Evolutionary conservation across 1,140 invertebrate genomes (phyloP).

Genomic region (Zaprionus kolodkinae): DNA sequence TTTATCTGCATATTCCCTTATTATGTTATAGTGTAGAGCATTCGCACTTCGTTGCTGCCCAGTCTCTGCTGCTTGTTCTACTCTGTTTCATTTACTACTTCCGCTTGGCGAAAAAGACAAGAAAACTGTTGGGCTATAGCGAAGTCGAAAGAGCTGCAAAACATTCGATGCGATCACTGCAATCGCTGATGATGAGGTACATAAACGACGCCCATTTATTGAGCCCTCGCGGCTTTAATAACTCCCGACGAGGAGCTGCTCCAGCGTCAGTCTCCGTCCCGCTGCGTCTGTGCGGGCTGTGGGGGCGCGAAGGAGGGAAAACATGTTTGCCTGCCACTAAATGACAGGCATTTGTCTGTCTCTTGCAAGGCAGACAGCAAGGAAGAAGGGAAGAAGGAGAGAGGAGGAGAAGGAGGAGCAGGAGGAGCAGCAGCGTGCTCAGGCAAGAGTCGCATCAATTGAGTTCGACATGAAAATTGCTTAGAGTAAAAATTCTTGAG

Average conservation of each 20-base stretch:
- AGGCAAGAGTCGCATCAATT: constrained; percentile 66
- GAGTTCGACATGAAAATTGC: constrained; percentile 79
- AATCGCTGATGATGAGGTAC: constrained; percentile 81
- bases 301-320: constrained; percentile 6
- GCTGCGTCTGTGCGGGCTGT: constrained; percentile 3
- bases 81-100: constrained; percentile 70
- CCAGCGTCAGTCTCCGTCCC: neutral
- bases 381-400: neutral
- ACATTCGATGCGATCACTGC: constrained; percentile 62
- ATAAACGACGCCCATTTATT: constrained; percentile 82
- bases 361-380: constrained; percentile 25
- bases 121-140: constrained; percentile 1
- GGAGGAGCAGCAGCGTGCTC: constrained; percentile 12
- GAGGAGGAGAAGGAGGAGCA: constrained; percentile 11
- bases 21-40: neutral
- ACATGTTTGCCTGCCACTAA: constrained; percentile 75
- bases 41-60: neutral
- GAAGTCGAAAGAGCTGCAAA: constrained; percentile 39
- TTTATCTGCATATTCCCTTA: neutral
- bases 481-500: constrained; percentile 53
- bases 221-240: constrained; percentile 76
- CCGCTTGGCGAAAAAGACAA: constrained; percentile 57
- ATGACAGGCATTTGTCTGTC: constrained; percentile 78
- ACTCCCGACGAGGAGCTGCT: constrained; percentile 37
- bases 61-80: neutral